Base-by-base conservation (phyloP, 2,797 vertebrate species). In the Spondyliosoma cantharus region DNA sequence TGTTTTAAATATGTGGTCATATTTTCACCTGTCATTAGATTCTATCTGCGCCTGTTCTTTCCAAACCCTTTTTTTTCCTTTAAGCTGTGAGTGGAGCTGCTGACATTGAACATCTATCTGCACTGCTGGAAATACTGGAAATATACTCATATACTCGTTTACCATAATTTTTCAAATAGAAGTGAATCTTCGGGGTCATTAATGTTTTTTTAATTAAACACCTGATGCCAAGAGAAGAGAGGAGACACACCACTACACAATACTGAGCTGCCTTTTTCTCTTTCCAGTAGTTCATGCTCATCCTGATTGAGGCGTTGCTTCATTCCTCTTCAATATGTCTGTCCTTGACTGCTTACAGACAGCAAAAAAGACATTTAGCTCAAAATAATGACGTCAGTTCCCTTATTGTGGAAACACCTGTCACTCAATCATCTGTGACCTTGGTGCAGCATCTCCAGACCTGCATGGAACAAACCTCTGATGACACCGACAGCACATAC, bases 281-380 rank as follows among this genome's bases (percentile, higher is more conserved):
- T 71, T 43, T 56, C n/a, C 59, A 43, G 42, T 27, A 29, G 5
- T 29, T 53, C 24, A n/a, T 49, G n/a, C 49, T 70, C 8, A 6
- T 45, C 27, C 27, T 66, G 11, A 72, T 53, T 72, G 71, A 74
- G 66, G n/a, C 52, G 15, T 72, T 74, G 59, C 65, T 61, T 74
- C 24, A 25, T 68, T 75, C 27, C 52, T 71, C 43, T 53, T 67
- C 27, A 65, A 4, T 29, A 3, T 37, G 2, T 81, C 54, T 79
- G 71, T 77, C 80, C 87, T 88, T 89, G 82, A 69, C 63, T 46
- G 46, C 67, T 61, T 15, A 27, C 22, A 86, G 67, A 84, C 69
- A 79, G 43, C 25, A 65, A 56, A 49, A 74, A 25, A 3, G 9
- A 15, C 13, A 22, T 84, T 74, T 22, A 67, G 7, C 5, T 74